phyloP scores from a whole-genome alignment of 53 echinoderm and acorn worm genomes.

The Mesocentrotus franciscanus region DNA sequence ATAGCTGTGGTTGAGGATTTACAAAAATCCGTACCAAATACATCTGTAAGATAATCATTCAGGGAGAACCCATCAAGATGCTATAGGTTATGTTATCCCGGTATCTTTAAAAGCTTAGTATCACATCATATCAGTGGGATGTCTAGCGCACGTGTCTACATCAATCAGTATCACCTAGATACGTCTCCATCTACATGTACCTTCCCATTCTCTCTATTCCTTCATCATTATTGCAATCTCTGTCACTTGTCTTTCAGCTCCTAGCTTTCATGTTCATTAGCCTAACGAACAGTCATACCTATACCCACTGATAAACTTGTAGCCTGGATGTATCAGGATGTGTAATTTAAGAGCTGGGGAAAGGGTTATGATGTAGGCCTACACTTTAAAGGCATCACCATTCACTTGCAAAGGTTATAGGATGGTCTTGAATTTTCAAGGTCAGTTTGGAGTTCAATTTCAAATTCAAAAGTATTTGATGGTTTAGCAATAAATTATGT shows the following conservation, averaged over 20 bases:
- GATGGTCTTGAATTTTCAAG: neutral
- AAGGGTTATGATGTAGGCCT: neutral
- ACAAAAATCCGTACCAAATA: no score
- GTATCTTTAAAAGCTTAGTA: neutral
- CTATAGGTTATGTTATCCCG: neutral
- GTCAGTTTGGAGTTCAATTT: neutral
- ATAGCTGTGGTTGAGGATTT: neutral
- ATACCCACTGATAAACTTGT: neutral
- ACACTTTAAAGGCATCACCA: neutral
- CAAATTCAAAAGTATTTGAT: neutral
- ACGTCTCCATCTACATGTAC: neutral
- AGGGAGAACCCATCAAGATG: neutral
- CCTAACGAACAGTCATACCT: neutral
- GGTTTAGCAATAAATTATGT: no score
- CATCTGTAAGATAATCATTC: neutral
- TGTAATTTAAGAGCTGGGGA: neutral
- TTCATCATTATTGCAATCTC: neutral
- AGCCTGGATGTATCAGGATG: neutral
- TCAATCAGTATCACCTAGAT: constrained; percentile 42
- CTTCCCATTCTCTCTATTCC: neutral
- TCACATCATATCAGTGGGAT: constrained; percentile 34
- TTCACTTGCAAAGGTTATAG: neutral
- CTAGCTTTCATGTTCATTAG: neutral
- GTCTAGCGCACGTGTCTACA: constrained; percentile 30
- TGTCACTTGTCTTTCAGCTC: neutral